These are phyloP conservation scores for Pangasius djambal DNA, from an alignment of 2,797 vertebrate genomes.

Conservation along the genomic window DNA sequence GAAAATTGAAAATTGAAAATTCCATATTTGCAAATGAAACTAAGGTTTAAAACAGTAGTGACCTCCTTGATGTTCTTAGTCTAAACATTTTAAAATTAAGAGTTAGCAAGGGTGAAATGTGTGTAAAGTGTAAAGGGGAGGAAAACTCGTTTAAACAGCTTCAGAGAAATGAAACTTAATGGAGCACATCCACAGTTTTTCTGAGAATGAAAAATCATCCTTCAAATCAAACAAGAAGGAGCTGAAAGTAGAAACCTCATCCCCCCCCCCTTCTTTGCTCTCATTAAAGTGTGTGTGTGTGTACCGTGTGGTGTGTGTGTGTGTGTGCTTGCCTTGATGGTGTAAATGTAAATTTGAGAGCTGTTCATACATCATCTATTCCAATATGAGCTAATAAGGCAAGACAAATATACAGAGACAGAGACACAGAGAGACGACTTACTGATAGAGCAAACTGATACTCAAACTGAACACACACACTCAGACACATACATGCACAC, in stretches of 20 bases:
- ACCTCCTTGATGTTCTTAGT: neutral
- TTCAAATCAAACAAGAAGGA: slow-evolving; percentile 45
- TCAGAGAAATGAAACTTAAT: slow-evolving; percentile 19
- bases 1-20: neutral
- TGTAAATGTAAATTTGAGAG: slow-evolving; percentile 56
- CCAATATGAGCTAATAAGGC: slow-evolving; percentile 57
- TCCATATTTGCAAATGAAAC: neutral
- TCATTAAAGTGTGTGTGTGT: slow-evolving; percentile 37
- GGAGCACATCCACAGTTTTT: slow-evolving; percentile 18
- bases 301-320: slow-evolving; percentile 14
- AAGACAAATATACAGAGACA: slow-evolving; percentile 52
- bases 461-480: neutral
- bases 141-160: neutral
- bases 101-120: neutral
- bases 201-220: slow-evolving; percentile 44
- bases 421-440: slow-evolving; percentile 25
- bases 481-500: neutral
- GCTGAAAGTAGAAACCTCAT: slow-evolving; percentile 36
- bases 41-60: neutral
- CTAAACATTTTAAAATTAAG: neutral
- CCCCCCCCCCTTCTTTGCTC: neutral
- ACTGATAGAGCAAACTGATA: slow-evolving; percentile 2
- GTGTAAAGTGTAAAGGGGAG: neutral
- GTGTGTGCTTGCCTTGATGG: slow-evolving; percentile 39
- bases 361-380: slow-evolving; percentile 59